These are phyloP conservation scores for Drosophila tripunctata DNA, from an alignment of 2,888 invertebrate genomes.

Conservation along the genomic window DNA sequence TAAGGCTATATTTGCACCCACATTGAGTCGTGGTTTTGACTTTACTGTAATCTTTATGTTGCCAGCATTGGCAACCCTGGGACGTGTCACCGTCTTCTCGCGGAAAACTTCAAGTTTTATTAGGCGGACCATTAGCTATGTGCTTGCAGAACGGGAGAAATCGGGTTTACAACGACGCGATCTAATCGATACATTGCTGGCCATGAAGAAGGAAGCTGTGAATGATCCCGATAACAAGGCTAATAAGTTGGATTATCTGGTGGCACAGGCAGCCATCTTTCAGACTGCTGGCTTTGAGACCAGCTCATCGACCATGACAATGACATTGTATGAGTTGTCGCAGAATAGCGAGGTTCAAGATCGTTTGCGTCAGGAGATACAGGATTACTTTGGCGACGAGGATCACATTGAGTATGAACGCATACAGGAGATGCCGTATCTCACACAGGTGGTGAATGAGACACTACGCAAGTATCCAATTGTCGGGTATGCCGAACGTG, in stretches of 20 bases:
- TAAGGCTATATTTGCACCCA: conserved; percentile 51
- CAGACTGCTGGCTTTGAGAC: conserved; percentile 83
- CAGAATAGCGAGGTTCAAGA: conserved; percentile 82
- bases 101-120: conserved; percentile 73
- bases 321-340: conserved; percentile 83
- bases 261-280: conserved; percentile 81
- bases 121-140: conserved; percentile 75
- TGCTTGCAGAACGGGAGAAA: conserved; percentile 81
- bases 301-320: conserved; percentile 82
- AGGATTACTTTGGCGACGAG: conserved; percentile 49
- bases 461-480: conserved; percentile 79
- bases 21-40: conserved; percentile 46
- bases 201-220: conserved; percentile 71
- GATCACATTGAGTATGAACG: conserved; percentile 82
- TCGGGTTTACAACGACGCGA: conserved; percentile 81
- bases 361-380: conserved; percentile 83
- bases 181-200: conserved; percentile 84
- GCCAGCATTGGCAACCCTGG: conserved; percentile 55
- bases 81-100: conserved; percentile 62
- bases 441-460: conserved; percentile 82
- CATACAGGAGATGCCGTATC: conserved; percentile 83
- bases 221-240: conserved; percentile 17
- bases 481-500: conserved; percentile 61
- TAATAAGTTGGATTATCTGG: conserved; percentile 59
- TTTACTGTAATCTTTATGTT: conserved; percentile 58